Conservation (phyloP, 2,888 invertebrate genomes). For the Aphrophora alni region DNA sequence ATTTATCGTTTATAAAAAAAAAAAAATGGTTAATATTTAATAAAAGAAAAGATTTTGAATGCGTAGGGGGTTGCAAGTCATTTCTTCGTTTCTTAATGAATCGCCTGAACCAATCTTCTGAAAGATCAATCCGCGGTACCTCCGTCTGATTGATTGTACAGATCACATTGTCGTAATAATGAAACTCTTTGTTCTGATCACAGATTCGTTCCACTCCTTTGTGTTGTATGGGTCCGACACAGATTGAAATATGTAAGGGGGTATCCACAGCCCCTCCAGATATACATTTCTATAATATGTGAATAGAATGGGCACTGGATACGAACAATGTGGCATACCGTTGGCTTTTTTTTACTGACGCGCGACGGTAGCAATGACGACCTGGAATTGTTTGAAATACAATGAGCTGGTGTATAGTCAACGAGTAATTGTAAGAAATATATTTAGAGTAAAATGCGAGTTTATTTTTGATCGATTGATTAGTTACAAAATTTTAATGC, state of each 20-base stretch:
- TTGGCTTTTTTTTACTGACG: no score
- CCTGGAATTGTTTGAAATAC: no score
- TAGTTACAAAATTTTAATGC: no score
- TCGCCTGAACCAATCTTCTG: background rate
- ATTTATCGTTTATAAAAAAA: background rate
- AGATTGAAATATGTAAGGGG: no score
- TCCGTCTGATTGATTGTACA: background rate
- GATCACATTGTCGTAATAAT: slow-evolving; percentile 9
- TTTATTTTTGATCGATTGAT: no score
- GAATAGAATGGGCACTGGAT: background rate
- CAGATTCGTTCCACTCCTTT: slow-evolving; percentile 38
- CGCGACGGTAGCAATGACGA: no score
- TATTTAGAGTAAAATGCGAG: no score
- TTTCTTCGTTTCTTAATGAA: background rate
- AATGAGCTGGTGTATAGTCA: no score
- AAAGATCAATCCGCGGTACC: background rate
- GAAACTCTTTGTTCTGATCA: slow-evolving; percentile 32
- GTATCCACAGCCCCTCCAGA: background rate
- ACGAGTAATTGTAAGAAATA: no score
- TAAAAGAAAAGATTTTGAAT: background rate
- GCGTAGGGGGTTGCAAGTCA: background rate
- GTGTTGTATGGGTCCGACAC: slow-evolving; percentile 30
- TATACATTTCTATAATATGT: background rate
- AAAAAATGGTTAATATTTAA: background rate
- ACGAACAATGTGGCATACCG: slow-evolving; percentile 2